phyloP scores from a whole-genome alignment of 2,888 invertebrate species.

The Scelioninae gen. 2 region DNA sequence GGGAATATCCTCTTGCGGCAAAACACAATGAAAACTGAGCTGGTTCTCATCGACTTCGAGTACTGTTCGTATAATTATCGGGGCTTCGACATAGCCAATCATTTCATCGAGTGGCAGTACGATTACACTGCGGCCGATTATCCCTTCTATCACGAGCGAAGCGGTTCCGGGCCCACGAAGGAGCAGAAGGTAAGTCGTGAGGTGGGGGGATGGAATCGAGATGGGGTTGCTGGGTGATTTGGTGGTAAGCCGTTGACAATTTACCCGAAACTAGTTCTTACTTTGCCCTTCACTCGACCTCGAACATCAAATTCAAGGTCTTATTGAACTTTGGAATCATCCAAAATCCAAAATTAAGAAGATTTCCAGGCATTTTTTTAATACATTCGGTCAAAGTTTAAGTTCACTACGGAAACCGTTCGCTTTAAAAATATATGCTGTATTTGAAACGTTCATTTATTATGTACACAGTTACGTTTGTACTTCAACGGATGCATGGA shows the following conservation, averaged over 20 bases:
- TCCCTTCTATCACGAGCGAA: conserved; percentile 85
- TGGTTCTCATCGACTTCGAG: conserved; percentile 93
- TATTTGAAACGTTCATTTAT: no score
- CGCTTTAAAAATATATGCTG: no score
- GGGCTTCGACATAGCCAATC: conserved; percentile 95
- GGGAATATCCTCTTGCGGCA: conserved; percentile 82
- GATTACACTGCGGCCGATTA: conserved; percentile 88
- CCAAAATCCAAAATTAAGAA: conserved; percentile 6
- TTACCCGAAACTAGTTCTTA: conserved; percentile 27
- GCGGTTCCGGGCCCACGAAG: conserved; percentile 83
- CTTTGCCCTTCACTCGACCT: conserved; percentile 19
- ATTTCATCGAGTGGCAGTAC: conserved; percentile 94
- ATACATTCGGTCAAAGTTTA: not conserved
- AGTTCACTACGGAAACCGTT: no score
- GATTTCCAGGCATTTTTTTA: not conserved
- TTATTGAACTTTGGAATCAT: conserved; percentile 16
- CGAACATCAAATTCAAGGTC: not conserved
- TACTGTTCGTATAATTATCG: conserved; percentile 97
- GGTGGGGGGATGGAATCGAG: conserved; percentile 61
- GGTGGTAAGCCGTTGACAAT: conserved; percentile 52
- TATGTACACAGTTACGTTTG: no score
- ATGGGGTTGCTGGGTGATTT: conserved; percentile 32
- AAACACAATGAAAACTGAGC: conserved; percentile 78
- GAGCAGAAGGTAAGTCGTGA: conserved; percentile 84
- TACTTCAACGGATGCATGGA: no score